Evolutionary conservation across 2,113 vertebrate species (phyloP).

Genomic region (Thymallus thymallus): DNA sequence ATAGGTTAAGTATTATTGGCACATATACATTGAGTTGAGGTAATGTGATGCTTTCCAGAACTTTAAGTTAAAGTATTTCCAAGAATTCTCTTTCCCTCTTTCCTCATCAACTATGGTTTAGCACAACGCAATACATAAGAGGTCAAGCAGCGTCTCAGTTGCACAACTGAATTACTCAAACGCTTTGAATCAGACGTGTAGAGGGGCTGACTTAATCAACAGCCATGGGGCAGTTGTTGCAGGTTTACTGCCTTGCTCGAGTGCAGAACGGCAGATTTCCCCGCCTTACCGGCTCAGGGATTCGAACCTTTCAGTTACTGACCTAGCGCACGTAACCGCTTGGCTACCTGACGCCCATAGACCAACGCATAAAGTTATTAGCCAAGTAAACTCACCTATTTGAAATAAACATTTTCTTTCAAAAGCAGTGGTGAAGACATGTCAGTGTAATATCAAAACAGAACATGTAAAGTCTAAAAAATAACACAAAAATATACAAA

Average conservation of each 20-base stretch:
- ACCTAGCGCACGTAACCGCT: too few species aligned
- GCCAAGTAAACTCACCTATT: constrained; percentile 43
- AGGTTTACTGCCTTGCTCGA: too few species aligned
- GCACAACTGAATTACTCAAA: too few species aligned
- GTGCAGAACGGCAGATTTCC: too few species aligned
- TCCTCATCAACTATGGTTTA: constrained; percentile 54
- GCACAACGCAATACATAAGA: constrained; percentile 36
- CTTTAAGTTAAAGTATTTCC: constrained; percentile 46
- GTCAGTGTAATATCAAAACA: constrained; percentile 64
- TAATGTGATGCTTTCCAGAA: constrained; percentile 51
- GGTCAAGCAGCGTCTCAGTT: too few species aligned
- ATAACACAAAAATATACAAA: constrained; percentile 64
- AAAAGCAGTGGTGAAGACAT: constrained; percentile 68
- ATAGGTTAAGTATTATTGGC: constrained; percentile 41
- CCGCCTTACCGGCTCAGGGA: too few species aligned
- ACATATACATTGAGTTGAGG: constrained; percentile 61
- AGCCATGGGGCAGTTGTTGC: too few species aligned
- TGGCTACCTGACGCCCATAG: not conserved
- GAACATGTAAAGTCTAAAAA: constrained; percentile 25
- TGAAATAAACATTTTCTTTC: constrained; percentile 46
- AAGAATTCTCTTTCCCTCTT: constrained; percentile 66
- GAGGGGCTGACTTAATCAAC: too few species aligned
- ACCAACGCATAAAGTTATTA: constrained; percentile 36
- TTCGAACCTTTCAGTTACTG: too few species aligned
- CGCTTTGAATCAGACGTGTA: too few species aligned